Conservation (phyloP, 2,113 vertebrate species). For the Forbesichthys agassizii region DNA sequence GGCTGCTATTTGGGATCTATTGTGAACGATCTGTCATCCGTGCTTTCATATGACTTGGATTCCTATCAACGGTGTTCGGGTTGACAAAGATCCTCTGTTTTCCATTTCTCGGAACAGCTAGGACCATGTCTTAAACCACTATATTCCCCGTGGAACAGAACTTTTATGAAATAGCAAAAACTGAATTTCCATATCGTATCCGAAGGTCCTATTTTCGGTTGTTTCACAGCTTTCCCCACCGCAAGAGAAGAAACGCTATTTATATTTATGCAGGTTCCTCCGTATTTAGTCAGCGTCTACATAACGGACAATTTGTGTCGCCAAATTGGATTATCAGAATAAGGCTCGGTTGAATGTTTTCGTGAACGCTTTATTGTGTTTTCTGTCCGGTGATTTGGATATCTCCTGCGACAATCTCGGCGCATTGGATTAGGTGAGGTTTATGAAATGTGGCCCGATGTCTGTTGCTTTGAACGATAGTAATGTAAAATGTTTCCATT, state of each 20-base stretch:
- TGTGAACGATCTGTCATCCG: conserved; percentile 74
- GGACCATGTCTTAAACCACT: conserved; percentile 39
- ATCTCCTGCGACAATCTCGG: conserved; percentile 49
- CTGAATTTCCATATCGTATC: conserved; percentile 38
- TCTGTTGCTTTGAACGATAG: conserved; percentile 14
- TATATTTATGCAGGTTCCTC: conserved; percentile 64
- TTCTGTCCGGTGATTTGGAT: conserved; percentile 63
- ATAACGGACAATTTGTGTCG: conserved; percentile 35
- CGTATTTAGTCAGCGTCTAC: conserved; percentile 25
- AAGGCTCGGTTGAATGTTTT: conserved; percentile 20
- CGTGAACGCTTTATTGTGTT: conserved; percentile 46
- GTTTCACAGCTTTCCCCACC: conserved; percentile 51
- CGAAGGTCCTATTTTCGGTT: conserved; percentile 3
- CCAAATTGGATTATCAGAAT: conserved; percentile 60
- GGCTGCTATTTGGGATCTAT: conserved; percentile 73
- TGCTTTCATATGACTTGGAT: conserved; percentile 66
- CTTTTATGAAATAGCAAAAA: conserved; percentile 59
- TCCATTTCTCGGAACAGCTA: conserved; percentile 20
- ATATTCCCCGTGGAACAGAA: conserved; percentile 37
- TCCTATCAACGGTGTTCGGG: conserved; percentile 54
- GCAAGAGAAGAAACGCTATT: conserved; percentile 52
- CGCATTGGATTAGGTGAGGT: conserved; percentile 68
- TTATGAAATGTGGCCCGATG: conserved; percentile 18
- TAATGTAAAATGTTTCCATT: neutral
- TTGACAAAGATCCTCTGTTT: conserved; percentile 61